Conservation (phyloP, 2,113 vertebrate species). For the Baryphthengus martii region DNA sequence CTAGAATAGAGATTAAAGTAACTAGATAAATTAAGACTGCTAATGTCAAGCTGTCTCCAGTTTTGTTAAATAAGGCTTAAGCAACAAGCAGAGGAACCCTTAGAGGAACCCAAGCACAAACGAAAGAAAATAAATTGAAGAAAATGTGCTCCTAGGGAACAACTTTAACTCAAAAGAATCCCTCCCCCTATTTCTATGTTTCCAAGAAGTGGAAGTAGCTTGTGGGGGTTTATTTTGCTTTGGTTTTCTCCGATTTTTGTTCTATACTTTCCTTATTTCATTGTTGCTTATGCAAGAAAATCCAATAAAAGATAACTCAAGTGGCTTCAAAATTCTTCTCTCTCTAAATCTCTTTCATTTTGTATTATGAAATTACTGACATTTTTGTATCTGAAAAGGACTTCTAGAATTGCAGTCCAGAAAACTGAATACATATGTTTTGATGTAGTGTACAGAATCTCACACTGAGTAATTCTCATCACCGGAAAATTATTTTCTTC, state of each 20-base stretch:
- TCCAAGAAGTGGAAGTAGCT: neutral
- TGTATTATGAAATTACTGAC: neutral
- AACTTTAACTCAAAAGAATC: neutral
- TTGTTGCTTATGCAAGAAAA: neutral
- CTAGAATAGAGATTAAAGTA: neutral
- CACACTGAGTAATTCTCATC: neutral
- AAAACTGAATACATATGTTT: neutral
- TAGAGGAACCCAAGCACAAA: neutral
- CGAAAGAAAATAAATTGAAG: neutral
- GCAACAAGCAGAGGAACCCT: neutral
- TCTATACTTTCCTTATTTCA: neutral
- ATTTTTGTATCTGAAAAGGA: neutral
- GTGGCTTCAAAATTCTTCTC: neutral
- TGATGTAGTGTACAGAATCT: neutral
- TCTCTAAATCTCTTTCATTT: neutral
- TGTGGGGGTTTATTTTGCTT: neutral
- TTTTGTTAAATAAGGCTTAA: neutral
- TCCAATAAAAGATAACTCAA: neutral
- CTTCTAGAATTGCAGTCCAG: neutral
- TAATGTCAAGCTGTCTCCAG: neutral
- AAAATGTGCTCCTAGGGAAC: neutral
- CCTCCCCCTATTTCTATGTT: neutral
- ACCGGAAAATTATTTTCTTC: neutral
- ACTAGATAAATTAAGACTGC: neutral
- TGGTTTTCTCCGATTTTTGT: neutral